Conservation (phyloP, 2,113 vertebrate species). For the Salvator merianae region DNA sequence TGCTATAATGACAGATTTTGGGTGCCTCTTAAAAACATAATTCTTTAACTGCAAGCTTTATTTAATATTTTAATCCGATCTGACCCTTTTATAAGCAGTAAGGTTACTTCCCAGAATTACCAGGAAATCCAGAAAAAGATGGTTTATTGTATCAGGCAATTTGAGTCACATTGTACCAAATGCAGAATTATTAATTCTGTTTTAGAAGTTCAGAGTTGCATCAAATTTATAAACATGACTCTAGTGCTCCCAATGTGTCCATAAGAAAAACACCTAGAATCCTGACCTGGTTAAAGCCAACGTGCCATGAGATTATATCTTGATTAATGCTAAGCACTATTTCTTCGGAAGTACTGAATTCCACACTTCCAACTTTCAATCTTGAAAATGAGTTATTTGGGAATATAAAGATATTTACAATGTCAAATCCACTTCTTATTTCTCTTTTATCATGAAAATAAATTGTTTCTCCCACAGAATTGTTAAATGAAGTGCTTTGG, state of each 20-base stretch:
- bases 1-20: no score
- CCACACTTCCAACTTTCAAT: slow-evolving; percentile 3
- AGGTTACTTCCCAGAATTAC: no score
- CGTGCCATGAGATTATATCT: not conserved
- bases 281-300: not conserved
- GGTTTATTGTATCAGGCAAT: not conserved
- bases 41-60: no score
- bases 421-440: not conserved
- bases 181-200: no score
- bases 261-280: not conserved
- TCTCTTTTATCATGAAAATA: not conserved
- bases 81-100: no score
- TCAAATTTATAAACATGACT: no score
- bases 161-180: not conserved
- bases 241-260: not conserved
- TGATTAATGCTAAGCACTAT: not conserved
- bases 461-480: not conserved
- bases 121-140: not conserved
- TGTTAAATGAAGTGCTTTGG: not conserved
- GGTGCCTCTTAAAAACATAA: no score
- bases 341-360: not conserved
- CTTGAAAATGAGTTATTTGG: not conserved
- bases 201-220: no score
- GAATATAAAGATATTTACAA: not conserved
- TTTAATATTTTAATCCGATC: no score